Evolutionary conservation across 2,113 vertebrate genomes (phyloP), one percentile per base, ranked within the genome.

Genomic region (Rallus limicola): DNA sequence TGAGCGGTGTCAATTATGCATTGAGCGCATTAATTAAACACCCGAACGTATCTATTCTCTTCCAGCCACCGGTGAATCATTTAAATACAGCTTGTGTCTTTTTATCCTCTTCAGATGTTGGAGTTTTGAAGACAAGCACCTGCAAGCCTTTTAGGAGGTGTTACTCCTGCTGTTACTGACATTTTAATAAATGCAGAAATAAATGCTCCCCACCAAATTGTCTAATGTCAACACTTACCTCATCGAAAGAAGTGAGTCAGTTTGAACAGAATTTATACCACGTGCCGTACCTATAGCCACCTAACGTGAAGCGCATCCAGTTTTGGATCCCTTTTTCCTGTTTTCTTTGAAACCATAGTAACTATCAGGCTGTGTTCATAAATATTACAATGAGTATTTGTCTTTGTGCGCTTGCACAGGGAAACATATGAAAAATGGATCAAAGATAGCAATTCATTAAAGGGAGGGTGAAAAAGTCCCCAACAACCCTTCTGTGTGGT

Each of bases 181-280:
- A 68, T 97, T 98, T 98, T 97, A 98, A 97, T 97, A 98, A 97
- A 97, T 95, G 96, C 80, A 93, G 96, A 97, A 98, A 95, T 97
- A 95, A 96, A 96, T 96, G 92, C 86, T 95, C 78, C 77, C 94
- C 86, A 93, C 94, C 96, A 96, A 95, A 97, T 96, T 96, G 96
- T 97, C 97, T 97, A 93, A 95, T 84, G 68, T 95, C 95, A 97
- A 96, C 95, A 96, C 95, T 97, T 97, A 97, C 93, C 85, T 98
- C 97, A 97, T 92, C 18, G 70, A 96, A 89, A 93, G 58, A 58
- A 97, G 88, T 94, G 79, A 96, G 93, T 97, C 91, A 93, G 72
- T 93, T 96, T 96, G 95, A 90, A 29, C 77, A 92, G 95, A 56
- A 89, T 96, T 97, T 95, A 86, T 42, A 85, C 33, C 72, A 33